Conservation (phyloP, 2,113 vertebrate species). For the Tiliqua scincoides region DNA sequence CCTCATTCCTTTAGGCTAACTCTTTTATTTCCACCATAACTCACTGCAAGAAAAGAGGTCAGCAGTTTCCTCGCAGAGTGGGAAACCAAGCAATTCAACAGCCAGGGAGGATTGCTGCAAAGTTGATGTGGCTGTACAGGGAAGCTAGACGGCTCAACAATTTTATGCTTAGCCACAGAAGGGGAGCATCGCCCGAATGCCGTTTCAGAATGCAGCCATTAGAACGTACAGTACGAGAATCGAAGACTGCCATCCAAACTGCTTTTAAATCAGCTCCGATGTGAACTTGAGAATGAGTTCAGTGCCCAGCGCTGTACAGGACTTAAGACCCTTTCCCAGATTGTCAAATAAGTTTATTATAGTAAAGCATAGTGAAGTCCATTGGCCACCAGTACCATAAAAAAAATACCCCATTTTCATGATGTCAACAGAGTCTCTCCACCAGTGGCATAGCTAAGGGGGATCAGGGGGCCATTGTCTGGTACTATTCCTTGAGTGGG, state of each 20-base stretch:
- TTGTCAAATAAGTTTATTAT: not conserved
- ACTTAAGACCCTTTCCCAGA: not conserved
- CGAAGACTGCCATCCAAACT: not conserved
- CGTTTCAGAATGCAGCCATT: not conserved
- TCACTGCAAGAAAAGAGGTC: slow-evolving; percentile 54
- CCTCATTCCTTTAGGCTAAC: slow-evolving; percentile 47
- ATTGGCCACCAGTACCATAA: too few relatives aligned
- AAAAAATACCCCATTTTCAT: too few relatives aligned
- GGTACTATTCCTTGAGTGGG: too few relatives aligned
- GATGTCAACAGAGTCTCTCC: too few relatives aligned
- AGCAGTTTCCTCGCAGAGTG: slow-evolving; percentile 58
- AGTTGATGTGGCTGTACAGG: not conserved
- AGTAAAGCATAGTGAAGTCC: not conserved
- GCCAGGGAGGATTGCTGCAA: not conserved
- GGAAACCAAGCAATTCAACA: slow-evolving; percentile 11
- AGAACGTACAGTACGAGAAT: not conserved
- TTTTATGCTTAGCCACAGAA: slow-evolving; percentile 11
- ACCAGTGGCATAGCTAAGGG: too few relatives aligned
- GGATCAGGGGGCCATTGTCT: too few relatives aligned
- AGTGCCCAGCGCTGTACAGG: not conserved
- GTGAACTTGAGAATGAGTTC: not conserved
- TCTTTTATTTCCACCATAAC: slow-evolving; percentile 58
- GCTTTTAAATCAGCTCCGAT: not conserved
- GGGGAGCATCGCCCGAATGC: not conserved
- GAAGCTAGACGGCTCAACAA: not conserved